phyloP scores from a whole-genome alignment of 2,888 invertebrate species.

The Apodemia duryi region DNA sequence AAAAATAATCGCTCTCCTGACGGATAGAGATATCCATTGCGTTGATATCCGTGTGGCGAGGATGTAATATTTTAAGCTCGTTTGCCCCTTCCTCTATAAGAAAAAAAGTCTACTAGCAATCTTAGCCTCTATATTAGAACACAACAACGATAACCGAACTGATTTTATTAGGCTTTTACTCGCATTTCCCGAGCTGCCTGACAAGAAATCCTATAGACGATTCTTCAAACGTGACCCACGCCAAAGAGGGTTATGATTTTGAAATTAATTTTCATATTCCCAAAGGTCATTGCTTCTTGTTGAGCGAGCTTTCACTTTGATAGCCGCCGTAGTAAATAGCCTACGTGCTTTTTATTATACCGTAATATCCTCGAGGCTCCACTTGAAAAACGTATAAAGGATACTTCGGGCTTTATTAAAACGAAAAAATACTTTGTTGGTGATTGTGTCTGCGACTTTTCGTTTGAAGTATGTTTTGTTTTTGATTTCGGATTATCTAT shows the following conservation, averaged over 20 bases:
- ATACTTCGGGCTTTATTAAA: conserved; percentile 10
- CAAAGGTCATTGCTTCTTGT: conserved; percentile 11
- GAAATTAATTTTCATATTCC: neutral
- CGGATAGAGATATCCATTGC: too few relatives aligned
- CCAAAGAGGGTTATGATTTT: neutral
- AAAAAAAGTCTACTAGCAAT: too few relatives aligned
- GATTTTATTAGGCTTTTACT: too few relatives aligned
- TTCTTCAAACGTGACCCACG: too few relatives aligned
- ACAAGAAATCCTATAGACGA: too few relatives aligned
- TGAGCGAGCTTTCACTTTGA: neutral
- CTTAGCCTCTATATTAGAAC: too few relatives aligned
- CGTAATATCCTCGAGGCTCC: conserved; percentile 1
- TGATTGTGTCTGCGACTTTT: neutral
- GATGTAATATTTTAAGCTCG: too few relatives aligned
- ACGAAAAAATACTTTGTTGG: neutral
- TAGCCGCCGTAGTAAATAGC: neutral
- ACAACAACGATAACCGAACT: too few relatives aligned
- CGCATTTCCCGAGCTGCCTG: too few relatives aligned
- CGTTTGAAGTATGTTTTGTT: neutral
- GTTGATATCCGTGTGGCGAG: too few relatives aligned
- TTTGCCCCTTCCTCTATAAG: too few relatives aligned
- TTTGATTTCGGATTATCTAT: neutral
- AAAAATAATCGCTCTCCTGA: too few relatives aligned
- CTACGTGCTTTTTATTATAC: conserved; percentile 6
- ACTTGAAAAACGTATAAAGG: conserved; percentile 3